These are phyloP conservation scores for Xiphias gladius DNA, from an alignment of 2,113 vertebrate species.

Conservation along the genomic window DNA sequence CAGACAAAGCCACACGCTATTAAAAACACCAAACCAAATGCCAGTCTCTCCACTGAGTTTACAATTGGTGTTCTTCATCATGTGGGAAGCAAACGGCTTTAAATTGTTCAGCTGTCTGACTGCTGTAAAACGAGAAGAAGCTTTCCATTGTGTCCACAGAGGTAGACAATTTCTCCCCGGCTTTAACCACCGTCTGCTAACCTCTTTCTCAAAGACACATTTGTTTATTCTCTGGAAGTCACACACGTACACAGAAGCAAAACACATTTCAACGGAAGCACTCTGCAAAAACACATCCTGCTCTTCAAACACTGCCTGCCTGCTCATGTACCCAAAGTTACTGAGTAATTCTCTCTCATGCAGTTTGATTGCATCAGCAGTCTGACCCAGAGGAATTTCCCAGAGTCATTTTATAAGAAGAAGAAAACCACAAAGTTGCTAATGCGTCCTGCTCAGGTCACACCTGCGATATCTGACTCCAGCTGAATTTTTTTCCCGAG, in stretches of 20 bases:
- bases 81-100: conserved; percentile 32
- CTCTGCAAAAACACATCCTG: conserved; percentile 60
- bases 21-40: conserved; percentile 13
- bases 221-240: conserved; percentile 63
- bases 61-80: conserved; percentile 14
- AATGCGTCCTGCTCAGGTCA: conserved; percentile 21
- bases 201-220: conserved; percentile 29
- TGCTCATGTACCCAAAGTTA: conserved; percentile 5
- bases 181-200: not conserved
- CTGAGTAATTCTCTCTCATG: conserved; percentile 33
- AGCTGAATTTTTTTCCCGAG: not conserved
- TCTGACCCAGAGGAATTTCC: conserved; percentile 68
- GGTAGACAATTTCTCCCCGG: conserved; percentile 17
- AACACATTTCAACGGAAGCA: conserved; percentile 65
- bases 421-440: conserved; percentile 42
- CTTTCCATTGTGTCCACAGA: conserved; percentile 43
- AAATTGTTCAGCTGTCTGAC: conserved; percentile 50
- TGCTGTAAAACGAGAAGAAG: conserved; percentile 31
- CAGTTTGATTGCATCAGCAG: conserved; percentile 51
- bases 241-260: conserved; percentile 13
- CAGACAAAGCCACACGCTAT: conserved; percentile 20
- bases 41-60: not conserved
- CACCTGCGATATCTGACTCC: conserved; percentile 10
- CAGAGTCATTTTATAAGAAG: conserved; percentile 63
- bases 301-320: conserved; percentile 21